Percentiles rank a stretch among this genome's conserved stretches.
Evolutionary conservation across 1,140 invertebrate species (phyloP).

Genomic region (Drusus annulatus): DNA sequence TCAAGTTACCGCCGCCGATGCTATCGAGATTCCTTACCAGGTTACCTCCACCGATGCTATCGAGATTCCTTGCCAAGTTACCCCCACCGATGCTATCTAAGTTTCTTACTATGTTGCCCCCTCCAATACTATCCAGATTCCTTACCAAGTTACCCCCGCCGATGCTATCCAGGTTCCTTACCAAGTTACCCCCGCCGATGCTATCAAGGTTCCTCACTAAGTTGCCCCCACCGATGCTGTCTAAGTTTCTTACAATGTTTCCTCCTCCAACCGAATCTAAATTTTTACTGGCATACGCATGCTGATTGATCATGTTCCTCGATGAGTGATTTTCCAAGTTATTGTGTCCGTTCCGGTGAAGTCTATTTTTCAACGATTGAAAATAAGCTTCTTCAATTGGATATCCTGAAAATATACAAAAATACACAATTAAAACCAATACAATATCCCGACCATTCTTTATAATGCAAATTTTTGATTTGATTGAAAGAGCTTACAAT

Average conservation of each 20-base stretch:
- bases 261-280: slow-evolving; percentile 67
- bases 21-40: slow-evolving; percentile 64
- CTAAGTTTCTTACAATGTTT: slow-evolving; percentile 63
- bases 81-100: slow-evolving; percentile 67
- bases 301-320: slow-evolving; percentile 54
- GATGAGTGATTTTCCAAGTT: background rate
- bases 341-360: background rate
- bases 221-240: slow-evolving; percentile 66
- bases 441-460: background rate
- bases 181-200: slow-evolving; percentile 67
- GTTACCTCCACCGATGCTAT: slow-evolving; percentile 69
- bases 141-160: slow-evolving; percentile 67
- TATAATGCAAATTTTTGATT: background rate
- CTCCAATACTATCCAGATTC: slow-evolving; percentile 67
- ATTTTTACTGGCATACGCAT: slow-evolving; percentile 61
- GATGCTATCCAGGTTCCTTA: slow-evolving; percentile 64
- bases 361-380: background rate
- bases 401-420: slow-evolving; percentile 10
- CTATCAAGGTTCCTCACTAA: slow-evolving; percentile 64
- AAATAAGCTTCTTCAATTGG: slow-evolving; percentile 6
- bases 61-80: slow-evolving; percentile 67
- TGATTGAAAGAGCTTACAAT: background rate
- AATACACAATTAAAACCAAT: background rate
- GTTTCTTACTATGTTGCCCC: slow-evolving; percentile 67
- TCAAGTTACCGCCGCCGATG: slow-evolving; percentile 61